Percentiles rank a stretch among this genome's conserved stretches.
Evolutionary conservation across 2,113 vertebrate genomes (phyloP).

Genomic region (Axis porcinus): DNA sequence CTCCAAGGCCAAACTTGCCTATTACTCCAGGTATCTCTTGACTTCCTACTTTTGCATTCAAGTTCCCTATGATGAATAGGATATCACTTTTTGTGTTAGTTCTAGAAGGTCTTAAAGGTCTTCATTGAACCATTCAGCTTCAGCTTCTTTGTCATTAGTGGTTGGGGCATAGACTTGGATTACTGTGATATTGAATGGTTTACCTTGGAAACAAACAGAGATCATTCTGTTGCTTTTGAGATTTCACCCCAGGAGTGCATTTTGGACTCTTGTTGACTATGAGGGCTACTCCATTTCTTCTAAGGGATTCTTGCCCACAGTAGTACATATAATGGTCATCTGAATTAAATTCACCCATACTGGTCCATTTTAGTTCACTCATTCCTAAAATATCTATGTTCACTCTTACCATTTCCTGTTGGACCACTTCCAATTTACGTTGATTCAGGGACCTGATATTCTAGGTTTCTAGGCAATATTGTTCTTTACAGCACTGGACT

Average conservation of each 20-base stretch:
- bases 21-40: background rate
- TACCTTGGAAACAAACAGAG: background rate
- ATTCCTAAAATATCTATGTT: background rate
- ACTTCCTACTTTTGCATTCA: background rate
- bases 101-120: background rate
- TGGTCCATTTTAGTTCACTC: background rate
- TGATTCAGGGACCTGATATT: background rate
- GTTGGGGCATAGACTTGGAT: background rate
- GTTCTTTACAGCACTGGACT: fast-evolving
- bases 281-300: background rate
- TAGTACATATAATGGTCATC: background rate
- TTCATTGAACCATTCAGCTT: background rate
- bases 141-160: background rate
- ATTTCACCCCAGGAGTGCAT: background rate
- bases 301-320: background rate
- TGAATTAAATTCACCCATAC: background rate
- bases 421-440: background rate
- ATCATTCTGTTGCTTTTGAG: background rate
- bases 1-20: background rate
- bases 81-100: background rate
- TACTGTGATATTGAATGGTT: background rate
- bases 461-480: background rate
- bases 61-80: background rate
- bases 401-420: background rate
- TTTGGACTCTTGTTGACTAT: background rate